phyloP scores from a whole-genome alignment of 1,140 invertebrate species.

The Sipha flava region DNA sequence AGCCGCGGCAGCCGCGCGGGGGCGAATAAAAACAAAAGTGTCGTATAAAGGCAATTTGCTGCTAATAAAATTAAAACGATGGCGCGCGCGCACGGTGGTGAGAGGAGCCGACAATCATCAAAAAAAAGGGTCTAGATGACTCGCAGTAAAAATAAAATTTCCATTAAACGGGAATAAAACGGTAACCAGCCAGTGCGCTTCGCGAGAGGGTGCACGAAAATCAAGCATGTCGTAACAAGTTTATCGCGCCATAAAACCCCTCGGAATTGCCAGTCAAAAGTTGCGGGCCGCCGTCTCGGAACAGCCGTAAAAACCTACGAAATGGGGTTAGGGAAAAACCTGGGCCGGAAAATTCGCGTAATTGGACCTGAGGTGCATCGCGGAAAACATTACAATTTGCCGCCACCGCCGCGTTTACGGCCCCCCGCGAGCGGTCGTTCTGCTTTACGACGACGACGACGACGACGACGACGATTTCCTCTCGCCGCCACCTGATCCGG shows the following conservation, averaged over 20 bases:
- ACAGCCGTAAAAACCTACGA: neutral
- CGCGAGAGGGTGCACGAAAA: slow-evolving; percentile 9
- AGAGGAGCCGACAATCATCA: neutral
- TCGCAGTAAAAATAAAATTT: slow-evolving; percentile 23
- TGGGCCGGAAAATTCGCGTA: slow-evolving; percentile 19
- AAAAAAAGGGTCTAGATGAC: slow-evolving; percentile 3
- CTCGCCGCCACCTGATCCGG: neutral
- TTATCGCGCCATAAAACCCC: slow-evolving; percentile 26
- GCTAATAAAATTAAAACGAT: slow-evolving; percentile 26
- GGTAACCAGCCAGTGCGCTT: neutral
- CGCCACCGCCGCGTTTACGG: slow-evolving; percentile 11
- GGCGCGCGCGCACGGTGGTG: neutral
- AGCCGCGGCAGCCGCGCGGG: neutral
- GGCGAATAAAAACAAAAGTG: slow-evolving; percentile 22
- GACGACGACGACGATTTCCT: neutral
- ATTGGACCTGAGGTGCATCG: slow-evolving; percentile 24
- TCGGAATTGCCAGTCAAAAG: slow-evolving; percentile 16
- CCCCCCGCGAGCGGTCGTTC: slow-evolving; percentile 8
- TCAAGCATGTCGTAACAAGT: slow-evolving; percentile 26
- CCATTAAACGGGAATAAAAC: slow-evolving; percentile 27
- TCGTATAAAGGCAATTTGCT: slow-evolving; percentile 25
- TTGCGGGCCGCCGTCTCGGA: neutral
- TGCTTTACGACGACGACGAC: slow-evolving; percentile 1
- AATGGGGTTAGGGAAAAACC: neutral
- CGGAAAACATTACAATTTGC: slow-evolving; percentile 23